Percentiles rank a stretch among this genome's conserved stretches.
Evolutionary conservation across 2,797 vertebrate species (phyloP).

Genomic region (Eidolon dupreanum): DNA sequence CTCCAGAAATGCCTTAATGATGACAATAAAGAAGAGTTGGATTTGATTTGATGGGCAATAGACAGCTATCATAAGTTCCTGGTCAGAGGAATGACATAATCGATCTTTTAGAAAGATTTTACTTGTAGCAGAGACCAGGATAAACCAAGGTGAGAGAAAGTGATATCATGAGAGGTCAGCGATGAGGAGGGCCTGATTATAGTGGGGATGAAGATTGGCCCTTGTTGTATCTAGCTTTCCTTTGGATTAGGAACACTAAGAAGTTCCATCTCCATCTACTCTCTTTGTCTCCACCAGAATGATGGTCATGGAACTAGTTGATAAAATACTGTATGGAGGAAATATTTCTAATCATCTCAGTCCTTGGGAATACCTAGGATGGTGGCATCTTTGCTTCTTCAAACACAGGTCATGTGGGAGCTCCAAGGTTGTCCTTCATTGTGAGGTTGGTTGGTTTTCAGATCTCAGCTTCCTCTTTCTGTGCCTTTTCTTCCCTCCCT

Average conservation of each 20-base stretch:
- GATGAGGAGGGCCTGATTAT: background rate
- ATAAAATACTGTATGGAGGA: background rate
- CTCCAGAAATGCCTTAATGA: background rate
- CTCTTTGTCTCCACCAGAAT: slow-evolving; percentile 10
- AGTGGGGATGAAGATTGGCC: background rate
- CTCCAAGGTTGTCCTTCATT: background rate
- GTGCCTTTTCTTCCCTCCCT: background rate
- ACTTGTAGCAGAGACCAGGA: background rate
- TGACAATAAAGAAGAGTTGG: background rate
- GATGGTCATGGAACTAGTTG: background rate
- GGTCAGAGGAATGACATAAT: background rate
- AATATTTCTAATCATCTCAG: background rate
- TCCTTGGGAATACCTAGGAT: background rate
- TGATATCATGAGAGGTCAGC: background rate
- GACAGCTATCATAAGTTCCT: background rate
- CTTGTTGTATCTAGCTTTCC: background rate
- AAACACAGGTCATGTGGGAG: background rate
- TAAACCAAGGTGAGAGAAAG: background rate
- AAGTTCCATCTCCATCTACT: background rate
- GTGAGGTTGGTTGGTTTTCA: background rate
- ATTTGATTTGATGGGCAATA: background rate
- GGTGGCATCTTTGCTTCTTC: background rate
- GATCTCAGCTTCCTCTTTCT: slow-evolving; percentile 7
- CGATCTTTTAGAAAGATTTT: background rate
- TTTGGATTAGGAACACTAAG: slow-evolving; percentile 31